Base-by-base conservation (phyloP, 1,140 invertebrate genomes). In the Drosophila guanche region DNA sequence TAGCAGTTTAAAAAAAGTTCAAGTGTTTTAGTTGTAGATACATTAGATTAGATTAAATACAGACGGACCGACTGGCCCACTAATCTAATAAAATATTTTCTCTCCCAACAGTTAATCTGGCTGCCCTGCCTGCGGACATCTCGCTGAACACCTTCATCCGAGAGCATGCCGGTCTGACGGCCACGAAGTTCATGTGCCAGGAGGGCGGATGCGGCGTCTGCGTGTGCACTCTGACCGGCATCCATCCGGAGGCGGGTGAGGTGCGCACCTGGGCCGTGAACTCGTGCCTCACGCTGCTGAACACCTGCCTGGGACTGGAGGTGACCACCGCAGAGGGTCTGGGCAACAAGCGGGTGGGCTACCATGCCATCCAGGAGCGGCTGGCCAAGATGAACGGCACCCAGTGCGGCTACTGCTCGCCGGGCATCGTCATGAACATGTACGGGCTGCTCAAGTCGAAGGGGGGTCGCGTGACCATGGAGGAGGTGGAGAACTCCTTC, bases 341-440 rank as follows among this genome's bases (percentile, higher is more conserved):
- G 33, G 96, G 96, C 6, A 94, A 94, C 83, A 93, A 93, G 74
- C 92, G 92, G 47, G 92, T 89, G 4, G 95, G 96, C 5, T 97
- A 96, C 86, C 95, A 97, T 79, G 92, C 93, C 8, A 92, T 96
- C 37, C 95, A 96, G 91, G 93, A 93, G 16, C 90, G 93, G 3
- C 80, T 97, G 43, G 95, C 95, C 2, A 92, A 93, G 43, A 94
- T 95, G 91, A 95, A 95, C 90, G 96, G 95, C 4, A 95, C 95
- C 1, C 96, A 97, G 89, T 97, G 95, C 83, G 96, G 96, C 3
- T 97, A 94, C 90, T 97, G 96, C 75, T 95, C 95, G 1, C 94
- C 96, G 10, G 96, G 96, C 29, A 96, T 97, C 94, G 94, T 97
- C n/a, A 97, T 97, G 96, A 96, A 95, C 75, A 95, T 97, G 94